Evolutionary conservation across 2,888 invertebrate species (phyloP).

Genomic region (Glaucopsyche alexis): DNA sequence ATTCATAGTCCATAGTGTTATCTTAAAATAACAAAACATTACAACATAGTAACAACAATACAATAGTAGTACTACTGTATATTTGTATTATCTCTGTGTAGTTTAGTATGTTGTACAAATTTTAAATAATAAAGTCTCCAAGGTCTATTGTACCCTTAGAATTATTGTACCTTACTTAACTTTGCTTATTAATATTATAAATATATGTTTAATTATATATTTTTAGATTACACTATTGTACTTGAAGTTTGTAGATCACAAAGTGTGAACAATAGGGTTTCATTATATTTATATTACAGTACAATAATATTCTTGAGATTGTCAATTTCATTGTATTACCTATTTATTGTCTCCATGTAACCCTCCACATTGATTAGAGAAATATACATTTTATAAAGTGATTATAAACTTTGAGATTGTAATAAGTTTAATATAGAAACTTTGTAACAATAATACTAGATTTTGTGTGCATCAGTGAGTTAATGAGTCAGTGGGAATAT

Average conservation of each 20-base stretch:
- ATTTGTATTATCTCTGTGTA: neutral
- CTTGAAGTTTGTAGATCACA: neutral
- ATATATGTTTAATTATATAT: neutral
- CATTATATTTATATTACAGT: too few relatives aligned
- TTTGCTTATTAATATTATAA: neutral
- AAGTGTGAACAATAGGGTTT: too few relatives aligned
- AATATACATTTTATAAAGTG: too few relatives aligned
- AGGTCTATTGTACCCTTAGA: neutral
- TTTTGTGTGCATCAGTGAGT: too few relatives aligned
- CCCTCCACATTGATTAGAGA: too few relatives aligned
- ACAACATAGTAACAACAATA: neutral
- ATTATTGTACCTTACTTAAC: neutral
- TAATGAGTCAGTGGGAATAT: too few relatives aligned
- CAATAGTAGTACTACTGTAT: neutral
- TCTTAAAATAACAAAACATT: conserved; percentile 12
- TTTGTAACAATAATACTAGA: too few relatives aligned
- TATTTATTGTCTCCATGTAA: too few relatives aligned
- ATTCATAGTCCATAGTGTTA: neutral
- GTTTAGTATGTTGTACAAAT: neutral
- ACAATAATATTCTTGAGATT: too few relatives aligned
- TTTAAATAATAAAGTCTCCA: neutral
- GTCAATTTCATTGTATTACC: too few relatives aligned
- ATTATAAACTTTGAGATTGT: too few relatives aligned
- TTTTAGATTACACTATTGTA: neutral
- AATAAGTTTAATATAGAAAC: too few relatives aligned